Base-by-base conservation (phyloP, 2,797 vertebrate genomes). In the Lacerta agilis region DNA sequence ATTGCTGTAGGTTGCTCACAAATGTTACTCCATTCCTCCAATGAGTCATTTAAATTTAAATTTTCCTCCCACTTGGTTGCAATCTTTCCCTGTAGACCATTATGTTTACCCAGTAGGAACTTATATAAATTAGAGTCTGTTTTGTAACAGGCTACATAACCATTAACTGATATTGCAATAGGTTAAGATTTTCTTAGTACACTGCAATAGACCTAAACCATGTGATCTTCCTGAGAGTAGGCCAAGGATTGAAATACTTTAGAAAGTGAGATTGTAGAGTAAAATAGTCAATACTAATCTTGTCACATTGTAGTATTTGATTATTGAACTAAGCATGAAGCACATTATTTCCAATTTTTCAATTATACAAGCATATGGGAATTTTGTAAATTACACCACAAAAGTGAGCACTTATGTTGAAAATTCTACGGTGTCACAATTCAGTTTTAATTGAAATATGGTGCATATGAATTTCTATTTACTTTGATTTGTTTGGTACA, bases 1-100 rank as follows among this genome's bases (percentile, higher is more conserved):
- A 87, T 87, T 86, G 84, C 86, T 92, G 72, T 83, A 67, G 67
- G 85, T 93, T 92, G 86, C 86, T 90, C 77, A 85, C 84, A 91
- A 86, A 86, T 89, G 69, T 79, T 90, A 87, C 87, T 33, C 36
- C 8, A 23, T 88, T 86, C 58, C 86, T 93, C 82, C 69, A 90
- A 86, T 85, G 82, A 86, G 82, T 88, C 71, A 90, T 87, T 90
- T 88, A 72, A 87, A 71, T 86, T 91, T 83, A 79, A 87, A 80
- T 90, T 92, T 91, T 71, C 81, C 61, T 91, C 67, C 82, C 71
- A 79, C n/a, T 88, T 91, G 76, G 29, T 84, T 89, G 45, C 89
- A 72, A 64, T 88, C 73, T 88, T 90, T 64, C 45, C 77, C 73
- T 80, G 43, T 29, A 66, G 73, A 75, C 71, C 85, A 82, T 81